Evolutionary conservation across 2,888 invertebrate genomes (phyloP).

Genomic region (Epiblema foenella): DNA sequence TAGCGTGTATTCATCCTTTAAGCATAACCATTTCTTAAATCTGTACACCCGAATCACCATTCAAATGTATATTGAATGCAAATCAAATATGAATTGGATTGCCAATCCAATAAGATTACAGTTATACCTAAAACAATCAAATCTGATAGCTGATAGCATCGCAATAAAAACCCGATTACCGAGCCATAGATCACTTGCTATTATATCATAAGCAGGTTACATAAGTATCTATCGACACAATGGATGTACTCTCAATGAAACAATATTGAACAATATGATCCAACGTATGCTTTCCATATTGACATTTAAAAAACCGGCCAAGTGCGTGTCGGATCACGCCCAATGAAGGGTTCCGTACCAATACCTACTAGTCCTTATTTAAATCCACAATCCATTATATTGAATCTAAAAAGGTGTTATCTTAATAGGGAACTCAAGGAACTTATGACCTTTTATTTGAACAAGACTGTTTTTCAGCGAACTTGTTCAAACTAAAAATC

Average conservation of each 20-base stretch:
- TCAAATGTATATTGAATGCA: neutral
- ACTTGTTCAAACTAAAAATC: too few relatives aligned
- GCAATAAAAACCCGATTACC: constrained; percentile 18
- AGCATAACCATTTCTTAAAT: too few relatives aligned
- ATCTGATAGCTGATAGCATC: constrained; percentile 8
- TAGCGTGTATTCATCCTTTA: too few relatives aligned
- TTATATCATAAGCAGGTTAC: constrained; percentile 39
- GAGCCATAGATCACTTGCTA: constrained; percentile 36
- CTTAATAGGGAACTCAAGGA: too few relatives aligned
- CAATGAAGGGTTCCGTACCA: too few relatives aligned
- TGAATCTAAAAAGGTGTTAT: too few relatives aligned
- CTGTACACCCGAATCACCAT: too few relatives aligned
- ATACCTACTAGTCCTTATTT: too few relatives aligned
- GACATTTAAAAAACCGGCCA: constrained; percentile 35
- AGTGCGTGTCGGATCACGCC: too few relatives aligned
- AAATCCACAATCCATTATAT: too few relatives aligned
- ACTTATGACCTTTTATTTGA: too few relatives aligned
- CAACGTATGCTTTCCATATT: constrained; percentile 30
- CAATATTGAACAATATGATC: constrained; percentile 30
- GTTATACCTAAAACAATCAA: constrained; percentile 16
- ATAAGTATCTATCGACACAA: constrained; percentile 41
- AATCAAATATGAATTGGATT: neutral
- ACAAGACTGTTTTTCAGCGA: too few relatives aligned
- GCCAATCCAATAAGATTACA: constrained; percentile 5
- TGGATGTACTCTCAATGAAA: constrained; percentile 34